These are phyloP conservation scores for Tiliqua scincoides DNA, from an alignment of 2,113 vertebrate genomes.

Conservation along the genomic window DNA sequence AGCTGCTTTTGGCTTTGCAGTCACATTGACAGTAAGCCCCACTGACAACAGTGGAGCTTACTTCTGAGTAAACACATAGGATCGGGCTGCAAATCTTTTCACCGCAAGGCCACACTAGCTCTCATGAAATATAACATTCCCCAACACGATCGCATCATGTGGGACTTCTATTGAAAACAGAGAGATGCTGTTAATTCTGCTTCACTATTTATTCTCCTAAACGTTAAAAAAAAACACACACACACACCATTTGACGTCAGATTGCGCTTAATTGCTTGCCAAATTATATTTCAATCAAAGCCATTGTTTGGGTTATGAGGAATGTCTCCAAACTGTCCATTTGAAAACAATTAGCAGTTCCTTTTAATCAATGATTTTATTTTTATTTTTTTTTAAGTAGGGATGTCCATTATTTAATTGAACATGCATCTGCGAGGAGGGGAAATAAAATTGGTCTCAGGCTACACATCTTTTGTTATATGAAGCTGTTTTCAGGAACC, in stretches of 20 bases:
- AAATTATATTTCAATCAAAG: slow-evolving; percentile 38
- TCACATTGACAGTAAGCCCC: no score
- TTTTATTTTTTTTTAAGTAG: neutral
- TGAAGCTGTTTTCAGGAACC: neutral
- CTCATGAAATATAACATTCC: no score
- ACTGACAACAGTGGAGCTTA: no score
- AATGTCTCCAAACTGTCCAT: neutral
- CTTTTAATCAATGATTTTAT: neutral
- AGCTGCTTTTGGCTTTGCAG: no score
- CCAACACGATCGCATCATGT: neutral
- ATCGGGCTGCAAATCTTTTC: no score
- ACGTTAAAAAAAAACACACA: slow-evolving; percentile 9
- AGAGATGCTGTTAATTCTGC: neutral
- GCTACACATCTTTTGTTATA: slow-evolving; percentile 9
- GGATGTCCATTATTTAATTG: slow-evolving; percentile 24
- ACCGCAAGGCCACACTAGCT: no score
- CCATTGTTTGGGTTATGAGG: slow-evolving; percentile 30
- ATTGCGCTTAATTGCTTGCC: slow-evolving; percentile 17
- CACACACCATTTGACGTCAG: slow-evolving; percentile 11
- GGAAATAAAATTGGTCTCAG: slow-evolving; percentile 21
- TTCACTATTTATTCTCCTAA: neutral
- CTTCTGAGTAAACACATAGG: no score
- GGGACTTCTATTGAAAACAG: neutral
- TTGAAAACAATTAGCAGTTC: slow-evolving; percentile 57
- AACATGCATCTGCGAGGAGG: neutral